phyloP scores from a whole-genome alignment of 2,797 vertebrate genomes.

The Malacoraja senta region DNA sequence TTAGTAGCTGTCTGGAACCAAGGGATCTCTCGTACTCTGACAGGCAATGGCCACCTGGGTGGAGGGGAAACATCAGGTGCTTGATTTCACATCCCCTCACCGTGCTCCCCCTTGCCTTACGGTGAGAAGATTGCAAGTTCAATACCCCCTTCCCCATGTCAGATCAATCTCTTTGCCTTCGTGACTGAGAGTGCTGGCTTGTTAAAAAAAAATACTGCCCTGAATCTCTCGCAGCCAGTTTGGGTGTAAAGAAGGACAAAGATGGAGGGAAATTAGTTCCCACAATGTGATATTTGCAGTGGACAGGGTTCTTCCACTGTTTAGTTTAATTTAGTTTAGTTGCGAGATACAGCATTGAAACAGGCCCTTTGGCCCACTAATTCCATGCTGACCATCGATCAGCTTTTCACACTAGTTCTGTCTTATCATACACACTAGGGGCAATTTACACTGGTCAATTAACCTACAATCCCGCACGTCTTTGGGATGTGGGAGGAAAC shows the following conservation, averaged over 20 bases:
- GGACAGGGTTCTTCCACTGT: not conserved
- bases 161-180: not conserved
- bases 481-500: no score
- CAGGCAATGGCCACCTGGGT: not conserved
- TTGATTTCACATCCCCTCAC: not conserved
- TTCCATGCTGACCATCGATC: no score
- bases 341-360: no score
- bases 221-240: not conserved
- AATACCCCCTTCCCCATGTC: not conserved
- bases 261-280: not conserved
- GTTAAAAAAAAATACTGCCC: not conserved
- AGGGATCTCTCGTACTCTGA: not conserved
- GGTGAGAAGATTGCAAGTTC: not conserved
- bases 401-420: no score
- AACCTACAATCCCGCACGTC: no score
- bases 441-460: no score
- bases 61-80: not conserved
- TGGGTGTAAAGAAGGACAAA: not conserved
- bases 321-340: no score
- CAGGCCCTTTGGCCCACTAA: no score
- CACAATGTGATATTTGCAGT: not conserved
- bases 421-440: no score
- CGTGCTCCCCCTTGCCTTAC: no score
- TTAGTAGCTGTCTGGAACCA: not conserved
- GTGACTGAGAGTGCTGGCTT: not conserved